These are phyloP conservation scores for Tethya wilhelma DNA, from an alignment of 37 sponge, comb jelly and placozoan species.

Conservation along the genomic window DNA sequence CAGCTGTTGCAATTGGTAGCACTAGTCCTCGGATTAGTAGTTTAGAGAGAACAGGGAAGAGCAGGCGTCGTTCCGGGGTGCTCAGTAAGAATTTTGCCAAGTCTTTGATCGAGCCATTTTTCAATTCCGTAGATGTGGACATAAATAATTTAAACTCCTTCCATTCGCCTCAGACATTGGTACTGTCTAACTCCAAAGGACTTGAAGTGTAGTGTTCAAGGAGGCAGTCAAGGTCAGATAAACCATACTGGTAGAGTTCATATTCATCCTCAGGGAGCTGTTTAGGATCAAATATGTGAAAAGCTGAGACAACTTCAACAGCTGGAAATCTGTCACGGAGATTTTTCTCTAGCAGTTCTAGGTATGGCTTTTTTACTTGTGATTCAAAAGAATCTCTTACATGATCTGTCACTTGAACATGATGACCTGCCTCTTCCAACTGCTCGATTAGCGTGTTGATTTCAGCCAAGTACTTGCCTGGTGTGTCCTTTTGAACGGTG, in stretches of 20 bases:
- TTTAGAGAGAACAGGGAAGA: conserved; percentile 6
- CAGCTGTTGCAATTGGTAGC: conserved; percentile 24
- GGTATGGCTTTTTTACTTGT: background rate
- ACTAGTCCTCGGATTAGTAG: background rate
- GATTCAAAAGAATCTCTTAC: background rate
- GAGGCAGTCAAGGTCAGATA: background rate
- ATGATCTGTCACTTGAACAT: conserved; percentile 1
- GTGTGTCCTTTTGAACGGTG: background rate
- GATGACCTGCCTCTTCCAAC: background rate
- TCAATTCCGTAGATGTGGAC: conserved; percentile 12
- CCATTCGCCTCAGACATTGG: background rate
- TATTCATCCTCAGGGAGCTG: background rate
- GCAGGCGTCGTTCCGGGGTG: background rate
- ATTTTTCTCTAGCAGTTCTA: background rate
- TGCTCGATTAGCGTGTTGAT: background rate
- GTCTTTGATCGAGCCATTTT: background rate
- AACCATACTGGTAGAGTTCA: background rate
- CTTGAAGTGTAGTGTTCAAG: background rate
- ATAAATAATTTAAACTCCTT: conserved; percentile 1
- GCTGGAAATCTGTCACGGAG: background rate
- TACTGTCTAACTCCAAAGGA: background rate
- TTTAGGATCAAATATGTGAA: background rate
- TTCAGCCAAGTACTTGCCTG: background rate
- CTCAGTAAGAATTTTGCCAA: conserved; percentile 3
- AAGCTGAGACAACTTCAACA: conserved; percentile 8